A percentile compares a stretch with the other conserved stretches of the same genome.
Evolutionary conservation across 2,888 invertebrate genomes (phyloP).

Genomic region (Gandaritis pyraliata): DNA sequence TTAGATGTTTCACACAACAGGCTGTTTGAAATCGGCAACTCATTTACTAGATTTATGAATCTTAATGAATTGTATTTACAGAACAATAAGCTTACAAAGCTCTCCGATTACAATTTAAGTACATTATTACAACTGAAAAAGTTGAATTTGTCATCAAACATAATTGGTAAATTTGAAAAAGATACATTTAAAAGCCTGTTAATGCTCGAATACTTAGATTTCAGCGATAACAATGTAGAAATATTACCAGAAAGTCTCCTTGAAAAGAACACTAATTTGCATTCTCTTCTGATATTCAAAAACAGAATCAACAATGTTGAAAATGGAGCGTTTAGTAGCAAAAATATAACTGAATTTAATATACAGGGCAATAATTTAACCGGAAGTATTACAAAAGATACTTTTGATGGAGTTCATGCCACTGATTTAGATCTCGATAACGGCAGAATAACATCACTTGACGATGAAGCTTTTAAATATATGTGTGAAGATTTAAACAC

Average conservation of each 20-base stretch:
- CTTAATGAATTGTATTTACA: constrained; percentile 26
- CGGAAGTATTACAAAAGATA: constrained; percentile 27
- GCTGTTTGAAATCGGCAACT: constrained; percentile 26
- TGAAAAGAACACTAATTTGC: constrained; percentile 23
- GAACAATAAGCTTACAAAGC: constrained; percentile 21
- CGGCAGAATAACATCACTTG: constrained; percentile 28
- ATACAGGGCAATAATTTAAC: constrained; percentile 27
- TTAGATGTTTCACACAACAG: constrained; percentile 29
- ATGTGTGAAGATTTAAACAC: constrained; percentile 25
- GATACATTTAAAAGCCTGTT: constrained; percentile 21
- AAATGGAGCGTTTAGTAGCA: constrained; percentile 26
- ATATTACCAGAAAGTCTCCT: constrained; percentile 25
- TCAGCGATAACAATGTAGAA: constrained; percentile 31
- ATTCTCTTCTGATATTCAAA: constrained; percentile 23
- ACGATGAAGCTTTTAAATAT: constrained; percentile 26
- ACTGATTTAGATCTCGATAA: constrained; percentile 28
- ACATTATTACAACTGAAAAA: constrained; percentile 5
- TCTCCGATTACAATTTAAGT: constrained; percentile 23
- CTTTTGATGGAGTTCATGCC: constrained; percentile 34
- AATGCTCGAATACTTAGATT: constrained; percentile 28
- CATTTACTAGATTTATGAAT: constrained; percentile 26
- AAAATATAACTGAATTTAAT: constrained; percentile 29
- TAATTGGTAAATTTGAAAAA: constrained; percentile 21
- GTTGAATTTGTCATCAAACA: constrained; percentile 29
- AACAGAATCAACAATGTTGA: constrained; percentile 33